These are phyloP conservation scores for Drosophila sulfurigaster DNA, from an alignment of 1,140 invertebrate species.

Conservation along the genomic window DNA sequence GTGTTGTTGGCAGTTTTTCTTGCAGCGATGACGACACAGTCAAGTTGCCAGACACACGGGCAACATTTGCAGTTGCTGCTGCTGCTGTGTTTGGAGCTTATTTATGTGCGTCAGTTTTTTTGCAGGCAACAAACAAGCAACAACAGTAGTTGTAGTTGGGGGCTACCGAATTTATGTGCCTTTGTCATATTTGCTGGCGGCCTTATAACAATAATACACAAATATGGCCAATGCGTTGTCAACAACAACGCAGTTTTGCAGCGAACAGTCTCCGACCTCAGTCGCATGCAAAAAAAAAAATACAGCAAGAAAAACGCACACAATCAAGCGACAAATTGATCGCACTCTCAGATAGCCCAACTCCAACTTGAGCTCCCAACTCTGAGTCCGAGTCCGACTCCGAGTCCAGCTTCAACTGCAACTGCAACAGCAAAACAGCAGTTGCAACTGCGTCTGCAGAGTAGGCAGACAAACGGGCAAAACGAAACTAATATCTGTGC, in stretches of 20 bases:
- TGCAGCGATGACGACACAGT: conserved; percentile 69
- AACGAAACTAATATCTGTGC: conserved; percentile 73
- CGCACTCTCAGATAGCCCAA: conserved; percentile 74
- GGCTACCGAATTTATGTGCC: conserved; percentile 81
- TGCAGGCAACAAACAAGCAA: conserved; percentile 27
- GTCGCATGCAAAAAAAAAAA: conserved; percentile 60
- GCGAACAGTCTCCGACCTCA: conserved; percentile 9
- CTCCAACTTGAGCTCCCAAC: conserved; percentile 24
- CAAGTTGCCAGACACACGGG: conserved; percentile 68
- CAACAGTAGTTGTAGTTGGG: conserved; percentile 38
- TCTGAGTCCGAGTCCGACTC: conserved; percentile 41
- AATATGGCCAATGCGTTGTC: conserved; percentile 81
- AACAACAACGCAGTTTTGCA: conserved; percentile 65
- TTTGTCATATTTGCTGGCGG: conserved; percentile 77
- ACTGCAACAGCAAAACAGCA: conserved; percentile 1
- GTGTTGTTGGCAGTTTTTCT: conserved; percentile 21
- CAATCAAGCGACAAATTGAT: conserved; percentile 81
- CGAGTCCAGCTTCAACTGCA: conserved; percentile 34
- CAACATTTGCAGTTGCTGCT: conserved; percentile 55
- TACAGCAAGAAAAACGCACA: conserved; percentile 44
- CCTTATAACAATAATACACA: conserved; percentile 76
- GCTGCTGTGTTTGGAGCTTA: conserved; percentile 48
- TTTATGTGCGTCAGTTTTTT: conserved; percentile 41
- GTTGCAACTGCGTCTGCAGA: conserved; percentile 17
- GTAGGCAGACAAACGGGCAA: conserved; percentile 41